Evolutionary conservation across 2,113 vertebrate species (phyloP).

Genomic region (Eurypyga helias): DNA sequence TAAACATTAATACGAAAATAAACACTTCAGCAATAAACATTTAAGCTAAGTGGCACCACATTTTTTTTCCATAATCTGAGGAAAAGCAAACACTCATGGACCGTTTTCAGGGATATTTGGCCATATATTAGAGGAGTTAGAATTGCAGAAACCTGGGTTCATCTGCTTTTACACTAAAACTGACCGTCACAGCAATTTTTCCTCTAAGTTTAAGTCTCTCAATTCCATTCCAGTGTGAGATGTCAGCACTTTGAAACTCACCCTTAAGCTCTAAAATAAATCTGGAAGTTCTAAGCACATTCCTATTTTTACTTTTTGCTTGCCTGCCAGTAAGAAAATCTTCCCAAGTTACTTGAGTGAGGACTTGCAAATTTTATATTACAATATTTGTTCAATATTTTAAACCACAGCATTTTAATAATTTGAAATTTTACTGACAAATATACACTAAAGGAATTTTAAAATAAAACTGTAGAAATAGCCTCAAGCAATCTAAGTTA

Average conservation of each 20-base stretch:
- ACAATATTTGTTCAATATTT: neutral
- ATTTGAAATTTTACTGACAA: neutral
- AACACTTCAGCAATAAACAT: slow-evolving; percentile 52
- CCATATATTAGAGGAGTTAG: neutral
- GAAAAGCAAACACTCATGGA: neutral
- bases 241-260: neutral
- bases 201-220: neutral
- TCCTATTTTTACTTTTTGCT: slow-evolving; percentile 20
- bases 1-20: slow-evolving; percentile 42
- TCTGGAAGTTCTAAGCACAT: slow-evolving; percentile 23
- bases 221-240: neutral
- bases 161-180: neutral
- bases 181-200: neutral
- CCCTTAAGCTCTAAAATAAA: neutral
- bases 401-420: neutral
- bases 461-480: neutral
- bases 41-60: slow-evolving; percentile 15
- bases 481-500: neutral
- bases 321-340: slow-evolving; percentile 33
- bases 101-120: neutral
- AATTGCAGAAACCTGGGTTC: neutral
- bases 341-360: neutral
- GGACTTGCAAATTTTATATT: neutral
- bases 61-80: neutral
- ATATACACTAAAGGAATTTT: neutral